Conservation (phyloP, 1,140 invertebrate species). For the Dryas iulia region DNA sequence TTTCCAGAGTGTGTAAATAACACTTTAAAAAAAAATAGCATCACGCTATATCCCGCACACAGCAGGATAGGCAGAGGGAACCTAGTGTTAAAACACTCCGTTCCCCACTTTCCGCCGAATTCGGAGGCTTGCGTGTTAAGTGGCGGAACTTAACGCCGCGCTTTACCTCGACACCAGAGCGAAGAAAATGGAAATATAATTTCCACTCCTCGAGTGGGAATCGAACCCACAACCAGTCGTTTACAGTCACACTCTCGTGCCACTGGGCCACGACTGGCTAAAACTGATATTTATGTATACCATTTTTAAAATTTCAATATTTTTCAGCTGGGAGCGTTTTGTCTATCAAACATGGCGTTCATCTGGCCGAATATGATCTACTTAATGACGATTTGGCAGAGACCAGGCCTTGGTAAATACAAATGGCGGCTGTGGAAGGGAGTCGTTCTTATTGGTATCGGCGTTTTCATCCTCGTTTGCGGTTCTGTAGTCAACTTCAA, state of each 20-base stretch:
- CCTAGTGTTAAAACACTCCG: too few species aligned
- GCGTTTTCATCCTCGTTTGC: slow-evolving; percentile 42
- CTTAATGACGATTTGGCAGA: slow-evolving; percentile 49
- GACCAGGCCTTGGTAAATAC: slow-evolving; percentile 51
- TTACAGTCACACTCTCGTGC: too few species aligned
- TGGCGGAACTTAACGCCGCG: too few species aligned
- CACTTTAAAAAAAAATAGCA: too few species aligned
- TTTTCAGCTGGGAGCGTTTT: slow-evolving; percentile 60
- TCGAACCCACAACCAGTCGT: too few species aligned
- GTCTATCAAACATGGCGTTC: slow-evolving; percentile 63
- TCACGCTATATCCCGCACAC: background rate
- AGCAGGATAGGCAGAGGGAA: background rate
- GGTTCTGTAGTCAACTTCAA: slow-evolving; percentile 45
- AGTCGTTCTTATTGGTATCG: slow-evolving; percentile 37
- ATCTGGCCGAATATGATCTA: slow-evolving; percentile 58
- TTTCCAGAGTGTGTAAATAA: too few species aligned
- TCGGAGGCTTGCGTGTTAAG: too few species aligned
- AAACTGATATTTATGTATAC: background rate
- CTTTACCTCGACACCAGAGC: too few species aligned
- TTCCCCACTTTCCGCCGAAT: too few species aligned
- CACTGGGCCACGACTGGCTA: background rate
- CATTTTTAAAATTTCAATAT: background rate
- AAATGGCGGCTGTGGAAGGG: slow-evolving; percentile 50
- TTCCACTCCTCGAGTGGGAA: too few species aligned
- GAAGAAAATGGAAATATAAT: too few species aligned